phyloP scores from a whole-genome alignment of 1,140 invertebrate genomes.

The Calycopis cecrops region DNA sequence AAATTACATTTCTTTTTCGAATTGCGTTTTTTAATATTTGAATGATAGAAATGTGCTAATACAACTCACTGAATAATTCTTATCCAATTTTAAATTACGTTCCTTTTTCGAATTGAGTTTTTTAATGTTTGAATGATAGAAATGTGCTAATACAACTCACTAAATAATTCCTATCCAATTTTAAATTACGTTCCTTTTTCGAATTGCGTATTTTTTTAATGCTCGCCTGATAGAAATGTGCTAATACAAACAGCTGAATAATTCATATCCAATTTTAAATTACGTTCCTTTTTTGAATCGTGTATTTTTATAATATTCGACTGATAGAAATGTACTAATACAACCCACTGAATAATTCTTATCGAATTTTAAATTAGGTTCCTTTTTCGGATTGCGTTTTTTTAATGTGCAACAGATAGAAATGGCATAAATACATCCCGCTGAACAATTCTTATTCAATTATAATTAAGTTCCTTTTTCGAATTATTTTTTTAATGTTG shows the following conservation, averaged over 20 bases:
- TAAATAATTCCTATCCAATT: no score
- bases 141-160: background rate
- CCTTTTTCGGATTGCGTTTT: no score
- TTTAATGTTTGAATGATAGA: background rate
- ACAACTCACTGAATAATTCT: conserved; percentile 10
- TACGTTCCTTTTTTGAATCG: background rate
- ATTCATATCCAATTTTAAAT: conserved; percentile 13
- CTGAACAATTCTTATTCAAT: no score
- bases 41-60: background rate
- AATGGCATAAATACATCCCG: background rate
- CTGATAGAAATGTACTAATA: background rate
- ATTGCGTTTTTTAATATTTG: no score
- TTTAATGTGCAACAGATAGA: no score
- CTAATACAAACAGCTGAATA: conserved; percentile 9
- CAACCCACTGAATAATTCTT: conserved; percentile 7
- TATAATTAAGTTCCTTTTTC: no score
- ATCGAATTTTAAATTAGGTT: conserved; percentile 12
- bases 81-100: conserved; percentile 13
- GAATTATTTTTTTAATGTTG: no score
- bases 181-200: no score
- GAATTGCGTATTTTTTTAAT: no score
- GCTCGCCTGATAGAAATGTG: background rate
- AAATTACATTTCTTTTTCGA: no score
- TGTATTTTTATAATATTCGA: no score
- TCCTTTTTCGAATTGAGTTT: background rate